These are phyloP conservation scores for Xenopus petersii DNA, from an alignment of 2,797 vertebrate species.

Conservation along the genomic window DNA sequence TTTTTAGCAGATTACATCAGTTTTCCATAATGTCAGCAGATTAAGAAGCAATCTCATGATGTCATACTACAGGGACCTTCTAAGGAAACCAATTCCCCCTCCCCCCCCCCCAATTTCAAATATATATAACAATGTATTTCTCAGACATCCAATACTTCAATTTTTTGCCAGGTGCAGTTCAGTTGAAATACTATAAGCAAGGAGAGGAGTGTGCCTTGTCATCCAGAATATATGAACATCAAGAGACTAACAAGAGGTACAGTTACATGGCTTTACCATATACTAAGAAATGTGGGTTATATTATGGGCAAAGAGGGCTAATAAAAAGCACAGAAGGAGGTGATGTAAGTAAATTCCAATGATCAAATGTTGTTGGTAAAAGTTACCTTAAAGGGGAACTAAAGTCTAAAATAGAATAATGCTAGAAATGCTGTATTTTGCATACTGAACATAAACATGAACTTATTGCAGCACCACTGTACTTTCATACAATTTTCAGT, in stretches of 20 bases:
- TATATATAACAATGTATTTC: conserved; percentile 62
- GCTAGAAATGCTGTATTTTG: too few relatives aligned
- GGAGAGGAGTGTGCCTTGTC: not conserved
- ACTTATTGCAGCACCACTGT: too few relatives aligned
- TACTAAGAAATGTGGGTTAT: not conserved
- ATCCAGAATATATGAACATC: conserved; percentile 9
- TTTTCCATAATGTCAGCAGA: conserved; percentile 62
- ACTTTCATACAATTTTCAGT: too few relatives aligned
- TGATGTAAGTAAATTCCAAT: too few relatives aligned
- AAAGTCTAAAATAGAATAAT: too few relatives aligned
- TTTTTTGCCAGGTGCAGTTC: conserved; percentile 20
- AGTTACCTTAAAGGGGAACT: too few relatives aligned
- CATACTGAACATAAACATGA: too few relatives aligned
- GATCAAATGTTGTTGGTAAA: too few relatives aligned
- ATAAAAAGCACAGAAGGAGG: too few relatives aligned
- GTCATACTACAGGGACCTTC: conserved; percentile 66
- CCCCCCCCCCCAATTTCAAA: conserved; percentile 48
- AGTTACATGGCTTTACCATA: conserved; percentile 28
- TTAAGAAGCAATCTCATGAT: conserved; percentile 64
- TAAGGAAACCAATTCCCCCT: conserved; percentile 62
- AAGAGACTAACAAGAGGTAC: conserved; percentile 27
- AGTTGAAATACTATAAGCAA: not conserved
- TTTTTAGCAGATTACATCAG: conserved; percentile 74
- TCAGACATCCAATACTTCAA: conserved; percentile 57
- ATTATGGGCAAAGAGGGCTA: too few relatives aligned